Evolutionary conservation across 2,797 vertebrate genomes (phyloP).

Genomic region (Australoheros facetus): DNA sequence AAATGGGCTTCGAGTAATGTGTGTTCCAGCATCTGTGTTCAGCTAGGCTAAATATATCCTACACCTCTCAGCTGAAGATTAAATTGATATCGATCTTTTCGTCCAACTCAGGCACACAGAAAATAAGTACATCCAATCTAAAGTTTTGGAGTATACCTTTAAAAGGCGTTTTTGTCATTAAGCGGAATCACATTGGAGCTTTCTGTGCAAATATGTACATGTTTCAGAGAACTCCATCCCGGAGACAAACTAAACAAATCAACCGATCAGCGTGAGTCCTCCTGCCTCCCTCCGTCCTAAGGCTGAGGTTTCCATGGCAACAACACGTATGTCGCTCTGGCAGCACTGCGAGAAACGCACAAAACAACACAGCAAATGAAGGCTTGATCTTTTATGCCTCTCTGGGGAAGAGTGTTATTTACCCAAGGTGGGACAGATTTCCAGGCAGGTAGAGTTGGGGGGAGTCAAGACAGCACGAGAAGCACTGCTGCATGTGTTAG

Average conservation of each 20-base stretch:
- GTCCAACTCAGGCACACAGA: neutral
- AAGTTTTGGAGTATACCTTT: neutral
- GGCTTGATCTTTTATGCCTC: slow-evolving; percentile 52
- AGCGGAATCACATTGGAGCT: neutral
- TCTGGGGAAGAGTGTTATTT: slow-evolving; percentile 27
- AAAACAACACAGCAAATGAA: slow-evolving; percentile 46
- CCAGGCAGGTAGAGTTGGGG: slow-evolving; percentile 15
- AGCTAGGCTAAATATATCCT: neutral
- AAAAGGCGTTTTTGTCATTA: neutral
- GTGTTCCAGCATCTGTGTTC: neutral
- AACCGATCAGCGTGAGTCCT: slow-evolving; percentile 39
- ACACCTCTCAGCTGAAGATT: neutral
- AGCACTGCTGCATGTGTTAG: neutral
- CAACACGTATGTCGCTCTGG: slow-evolving; percentile 56
- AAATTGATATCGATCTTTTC: slow-evolving; percentile 17
- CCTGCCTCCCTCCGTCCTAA: slow-evolving; percentile 23
- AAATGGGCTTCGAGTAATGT: neutral
- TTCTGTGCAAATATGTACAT: slow-evolving; percentile 6
- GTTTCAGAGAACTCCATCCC: slow-evolving; percentile 31
- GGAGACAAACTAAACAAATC: slow-evolving; percentile 56
- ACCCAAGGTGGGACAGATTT: neutral
- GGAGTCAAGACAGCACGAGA: neutral
- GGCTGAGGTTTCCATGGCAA: slow-evolving; percentile 67
- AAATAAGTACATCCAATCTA: neutral
- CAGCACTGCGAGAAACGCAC: slow-evolving; percentile 24